A percentile compares a stretch with the other conserved stretches of the same genome.
phyloP scores from a whole-genome alignment of 2,797 vertebrate species.

The Tragopan temminckii region DNA sequence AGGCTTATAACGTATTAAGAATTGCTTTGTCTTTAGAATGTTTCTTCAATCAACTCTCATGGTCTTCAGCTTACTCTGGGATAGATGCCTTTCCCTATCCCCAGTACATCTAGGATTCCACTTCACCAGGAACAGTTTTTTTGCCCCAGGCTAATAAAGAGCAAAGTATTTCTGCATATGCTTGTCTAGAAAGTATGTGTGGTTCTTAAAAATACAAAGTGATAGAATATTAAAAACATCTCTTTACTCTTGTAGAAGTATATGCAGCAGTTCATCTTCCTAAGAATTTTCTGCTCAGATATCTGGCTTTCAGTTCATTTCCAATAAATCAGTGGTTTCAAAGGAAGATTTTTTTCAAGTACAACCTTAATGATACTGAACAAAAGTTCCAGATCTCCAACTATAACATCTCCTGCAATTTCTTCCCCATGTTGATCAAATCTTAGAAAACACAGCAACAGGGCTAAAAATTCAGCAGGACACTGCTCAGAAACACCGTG shows the following conservation, averaged over 20 bases:
- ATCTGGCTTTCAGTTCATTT: slow-evolving; percentile 67
- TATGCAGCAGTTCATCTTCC: slow-evolving; percentile 59
- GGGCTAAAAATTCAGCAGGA: neutral
- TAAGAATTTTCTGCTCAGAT: slow-evolving; percentile 59
- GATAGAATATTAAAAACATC: neutral
- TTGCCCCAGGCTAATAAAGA: slow-evolving; percentile 44
- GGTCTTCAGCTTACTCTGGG: slow-evolving; percentile 49
- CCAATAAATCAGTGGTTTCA: slow-evolving; percentile 56
- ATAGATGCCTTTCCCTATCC: neutral
- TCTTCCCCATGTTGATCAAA: neutral
- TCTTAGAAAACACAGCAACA: neutral
- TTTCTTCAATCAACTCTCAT: slow-evolving; percentile 39
- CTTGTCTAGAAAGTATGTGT: slow-evolving; percentile 16
- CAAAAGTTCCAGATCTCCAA: slow-evolving; percentile 29
- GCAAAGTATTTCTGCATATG: slow-evolving; percentile 40
- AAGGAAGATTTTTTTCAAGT: slow-evolving; percentile 30
- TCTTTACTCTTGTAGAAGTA: slow-evolving; percentile 57
- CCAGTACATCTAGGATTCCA: slow-evolving; percentile 57
- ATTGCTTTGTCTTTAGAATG: slow-evolving; percentile 69
- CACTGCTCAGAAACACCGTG: neutral
- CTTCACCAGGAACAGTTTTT: slow-evolving; percentile 27
- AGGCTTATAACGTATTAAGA: slow-evolving; percentile 65
- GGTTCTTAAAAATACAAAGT: slow-evolving; percentile 1
- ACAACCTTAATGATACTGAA: slow-evolving; percentile 30
- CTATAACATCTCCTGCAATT: slow-evolving; percentile 15